A percentile compares a stretch with the other conserved stretches of the same genome.
These are phyloP conservation scores for Heliornis fulica DNA, from an alignment of 2,113 vertebrate genomes.

Conservation along the genomic window DNA sequence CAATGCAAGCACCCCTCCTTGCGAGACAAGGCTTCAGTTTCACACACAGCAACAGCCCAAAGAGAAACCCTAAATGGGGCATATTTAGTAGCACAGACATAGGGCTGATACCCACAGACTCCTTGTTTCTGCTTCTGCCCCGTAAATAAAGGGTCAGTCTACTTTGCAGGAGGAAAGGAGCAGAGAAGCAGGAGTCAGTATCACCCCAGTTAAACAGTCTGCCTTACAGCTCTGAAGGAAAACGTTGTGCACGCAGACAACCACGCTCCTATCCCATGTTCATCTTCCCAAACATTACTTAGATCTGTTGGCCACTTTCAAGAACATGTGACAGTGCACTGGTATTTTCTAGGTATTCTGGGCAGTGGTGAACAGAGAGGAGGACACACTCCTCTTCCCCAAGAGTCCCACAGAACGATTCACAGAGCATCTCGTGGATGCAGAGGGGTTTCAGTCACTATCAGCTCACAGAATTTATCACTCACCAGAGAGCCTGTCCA, in stretches of 20 bases:
- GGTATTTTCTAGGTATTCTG: neutral
- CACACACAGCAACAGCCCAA: neutral
- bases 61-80: neutral
- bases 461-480: neutral
- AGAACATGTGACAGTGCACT: neutral
- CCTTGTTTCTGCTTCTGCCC: neutral
- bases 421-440: neutral
- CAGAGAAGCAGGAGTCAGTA: neutral
- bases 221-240: neutral
- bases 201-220: neutral
- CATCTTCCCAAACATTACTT: neutral
- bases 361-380: neutral
- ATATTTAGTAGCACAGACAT: neutral
- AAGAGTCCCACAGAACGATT: neutral
- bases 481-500: neutral
- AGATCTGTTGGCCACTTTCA: neutral
- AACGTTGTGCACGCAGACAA: neutral
- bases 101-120: rapidly evolving
- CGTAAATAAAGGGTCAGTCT: neutral
- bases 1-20: rapidly evolving
- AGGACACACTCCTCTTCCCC: neutral
- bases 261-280: neutral
- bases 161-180: neutral
- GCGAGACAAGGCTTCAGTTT: neutral
- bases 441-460: neutral